Conservation (phyloP, 2,888 invertebrate genomes). For the Trilocha varians region DNA sequence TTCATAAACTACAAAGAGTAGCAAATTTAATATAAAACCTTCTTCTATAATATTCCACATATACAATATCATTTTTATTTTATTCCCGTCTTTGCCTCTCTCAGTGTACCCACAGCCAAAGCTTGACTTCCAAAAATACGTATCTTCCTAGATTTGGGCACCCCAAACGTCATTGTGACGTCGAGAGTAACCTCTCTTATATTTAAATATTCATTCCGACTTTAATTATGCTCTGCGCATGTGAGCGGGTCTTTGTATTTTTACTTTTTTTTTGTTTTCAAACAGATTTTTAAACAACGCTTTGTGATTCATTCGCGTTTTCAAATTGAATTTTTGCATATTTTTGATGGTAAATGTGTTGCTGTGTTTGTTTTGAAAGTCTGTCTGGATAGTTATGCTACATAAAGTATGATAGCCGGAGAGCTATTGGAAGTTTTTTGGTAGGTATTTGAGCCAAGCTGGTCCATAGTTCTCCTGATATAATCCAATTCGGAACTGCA, state of each 20-base stretch:
- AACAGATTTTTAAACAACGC: constrained; percentile 3
- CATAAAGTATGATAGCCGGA: no score
- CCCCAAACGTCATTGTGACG: constrained; percentile 63
- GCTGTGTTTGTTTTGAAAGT: no score
- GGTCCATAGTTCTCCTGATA: no score
- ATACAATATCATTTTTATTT: no score
- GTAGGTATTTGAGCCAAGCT: no score
- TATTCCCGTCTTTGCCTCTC: constrained; percentile 9
- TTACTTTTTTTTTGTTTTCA: constrained; percentile 30
- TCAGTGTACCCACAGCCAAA: constrained; percentile 32
- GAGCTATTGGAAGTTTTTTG: no score
- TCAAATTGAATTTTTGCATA: background rate
- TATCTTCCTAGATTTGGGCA: constrained; percentile 59
- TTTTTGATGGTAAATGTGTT: no score
- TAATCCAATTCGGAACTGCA: no score
- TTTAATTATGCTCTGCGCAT: constrained; percentile 68
- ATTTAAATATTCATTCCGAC: constrained; percentile 71
- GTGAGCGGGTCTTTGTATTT: constrained; percentile 49
- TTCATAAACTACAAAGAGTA: no score
- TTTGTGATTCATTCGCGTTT: background rate
- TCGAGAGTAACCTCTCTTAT: constrained; percentile 49
- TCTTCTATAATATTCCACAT: no score
- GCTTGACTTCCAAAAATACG: constrained; percentile 60
- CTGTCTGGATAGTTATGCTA: no score
- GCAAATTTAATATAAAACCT: no score